These are phyloP conservation scores for Amphiprion ocellaris DNA, from an alignment of 2,113 vertebrate species.

Conservation along the genomic window DNA sequence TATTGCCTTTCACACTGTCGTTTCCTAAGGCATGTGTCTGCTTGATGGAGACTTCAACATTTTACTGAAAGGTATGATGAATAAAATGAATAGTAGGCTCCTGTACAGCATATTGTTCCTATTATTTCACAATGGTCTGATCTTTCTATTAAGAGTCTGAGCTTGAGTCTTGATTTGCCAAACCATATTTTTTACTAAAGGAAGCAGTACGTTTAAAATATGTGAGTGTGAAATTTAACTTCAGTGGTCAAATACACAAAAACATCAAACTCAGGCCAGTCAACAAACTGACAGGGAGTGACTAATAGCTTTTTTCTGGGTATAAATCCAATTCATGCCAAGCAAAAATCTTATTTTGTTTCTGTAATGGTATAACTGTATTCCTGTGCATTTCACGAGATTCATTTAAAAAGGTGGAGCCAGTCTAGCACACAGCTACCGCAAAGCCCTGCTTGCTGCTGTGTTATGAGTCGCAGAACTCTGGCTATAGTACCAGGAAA, in stretches of 20 bases:
- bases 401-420: conserved; percentile 81
- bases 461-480: conserved; percentile 74
- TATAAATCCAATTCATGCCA: conserved; percentile 86
- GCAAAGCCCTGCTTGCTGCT: conserved; percentile 66
- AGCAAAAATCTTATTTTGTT: conserved; percentile 87
- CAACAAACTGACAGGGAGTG: conserved; percentile 82
- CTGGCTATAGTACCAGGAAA: conserved; percentile 75
- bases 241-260: conserved; percentile 61
- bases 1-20: conserved; percentile 73
- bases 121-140: conserved; percentile 43
- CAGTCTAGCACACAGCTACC: conserved; percentile 74
- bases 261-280: conserved; percentile 73
- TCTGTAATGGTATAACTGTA: conserved; percentile 84
- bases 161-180: conserved; percentile 66
- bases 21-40: conserved; percentile 76
- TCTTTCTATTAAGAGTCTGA: conserved; percentile 61
- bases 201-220: conserved; percentile 71
- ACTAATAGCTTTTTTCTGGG: conserved; percentile 81
- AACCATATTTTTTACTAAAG: conserved; percentile 53
- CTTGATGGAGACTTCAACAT: conserved; percentile 73
- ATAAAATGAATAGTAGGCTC: conserved; percentile 64
- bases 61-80: conserved; percentile 68
- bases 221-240: conserved; percentile 73
- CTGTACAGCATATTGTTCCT: conserved; percentile 51
- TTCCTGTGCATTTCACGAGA: conserved; percentile 85